Base-by-base conservation (phyloP, 2,888 invertebrate genomes). In the Endomychus coccineus region DNA sequence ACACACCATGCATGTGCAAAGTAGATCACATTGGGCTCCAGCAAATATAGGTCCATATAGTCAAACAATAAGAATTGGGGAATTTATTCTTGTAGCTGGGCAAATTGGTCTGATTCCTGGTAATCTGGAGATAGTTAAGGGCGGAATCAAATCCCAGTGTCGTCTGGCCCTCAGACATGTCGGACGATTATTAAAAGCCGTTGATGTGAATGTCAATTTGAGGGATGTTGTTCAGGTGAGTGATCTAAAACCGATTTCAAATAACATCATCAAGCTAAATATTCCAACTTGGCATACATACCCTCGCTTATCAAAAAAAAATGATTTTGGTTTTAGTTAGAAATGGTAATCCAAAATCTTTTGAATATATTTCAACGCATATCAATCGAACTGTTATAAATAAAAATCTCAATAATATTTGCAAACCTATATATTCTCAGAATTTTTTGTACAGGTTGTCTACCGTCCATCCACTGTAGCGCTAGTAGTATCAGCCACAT, bases 1-100 rank as follows among this genome's bases (percentile, higher is more conserved):
- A 41, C 73, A 80, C 44, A 87, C 86, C 4, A 86, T 94, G 85
- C 94, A 95, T 62, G 92, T 95, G 23, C 94, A 94, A 67, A 85
- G 92, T 43, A 80, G 94, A 52, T 94, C 92, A 16, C 92, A 95
- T 64, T 95, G 95, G 95, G 92, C 94, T n/a, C 94, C 95, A 1
- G 92, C 94, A 41, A 94, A 91, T 62, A 94, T 95, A 52, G 95
- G 94, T 27, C 94, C 95, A 4, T 95, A 95, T 62, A 94, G 94
- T 61, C 95, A 95, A 69, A 86, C 88, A 2, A 77, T 87, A 41
- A 78, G 82, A 73, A 88, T 90, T 30, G 85, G 84, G 37, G 83
- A 86, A 54, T 78, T 86, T 47, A 81, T 90, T 41, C 81, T 83
- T 58, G 80, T 92, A 31, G 89, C 94, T 50, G 94, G 94, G 1